Evolutionary conservation across 2,113 vertebrate genomes (phyloP).

Genomic region (Pseudopodoces humilis): DNA sequence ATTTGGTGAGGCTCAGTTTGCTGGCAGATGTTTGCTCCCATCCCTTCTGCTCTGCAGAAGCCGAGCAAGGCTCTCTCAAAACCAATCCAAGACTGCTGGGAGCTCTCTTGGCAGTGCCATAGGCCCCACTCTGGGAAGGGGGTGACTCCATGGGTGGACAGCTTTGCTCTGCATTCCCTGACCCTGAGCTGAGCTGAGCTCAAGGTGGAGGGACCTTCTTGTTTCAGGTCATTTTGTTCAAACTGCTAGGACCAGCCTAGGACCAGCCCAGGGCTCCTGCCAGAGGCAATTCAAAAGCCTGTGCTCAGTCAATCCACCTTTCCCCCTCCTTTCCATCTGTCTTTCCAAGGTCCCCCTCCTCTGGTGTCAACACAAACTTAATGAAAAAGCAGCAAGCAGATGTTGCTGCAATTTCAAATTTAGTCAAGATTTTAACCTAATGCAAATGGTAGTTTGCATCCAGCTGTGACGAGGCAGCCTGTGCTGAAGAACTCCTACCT

Average conservation of each 20-base stretch:
- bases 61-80: not conserved
- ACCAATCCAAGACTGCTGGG: not conserved
- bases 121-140: not conserved
- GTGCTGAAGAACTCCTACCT: not conserved
- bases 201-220: not conserved
- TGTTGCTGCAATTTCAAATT: slow-evolving; percentile 56
- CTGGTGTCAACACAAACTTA: slow-evolving; percentile 15
- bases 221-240: not conserved
- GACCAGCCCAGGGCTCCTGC: not conserved
- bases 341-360: not conserved
- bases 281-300: not conserved
- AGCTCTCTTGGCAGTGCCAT: not conserved
- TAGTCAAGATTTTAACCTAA: slow-evolving; percentile 36
- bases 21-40: not conserved
- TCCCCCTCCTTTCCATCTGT: not conserved
- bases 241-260: not conserved
- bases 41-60: not conserved
- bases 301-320: not conserved
- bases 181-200: not conserved
- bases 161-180: not conserved
- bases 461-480: slow-evolving; percentile 18
- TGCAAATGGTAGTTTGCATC: slow-evolving; percentile 38
- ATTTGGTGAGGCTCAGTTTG: not conserved
- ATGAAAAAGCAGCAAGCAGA: slow-evolving; percentile 59
- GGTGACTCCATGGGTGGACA: not conserved